phyloP scores from a whole-genome alignment of 1,140 invertebrate species.

The Cataglyphis hispanica region DNA sequence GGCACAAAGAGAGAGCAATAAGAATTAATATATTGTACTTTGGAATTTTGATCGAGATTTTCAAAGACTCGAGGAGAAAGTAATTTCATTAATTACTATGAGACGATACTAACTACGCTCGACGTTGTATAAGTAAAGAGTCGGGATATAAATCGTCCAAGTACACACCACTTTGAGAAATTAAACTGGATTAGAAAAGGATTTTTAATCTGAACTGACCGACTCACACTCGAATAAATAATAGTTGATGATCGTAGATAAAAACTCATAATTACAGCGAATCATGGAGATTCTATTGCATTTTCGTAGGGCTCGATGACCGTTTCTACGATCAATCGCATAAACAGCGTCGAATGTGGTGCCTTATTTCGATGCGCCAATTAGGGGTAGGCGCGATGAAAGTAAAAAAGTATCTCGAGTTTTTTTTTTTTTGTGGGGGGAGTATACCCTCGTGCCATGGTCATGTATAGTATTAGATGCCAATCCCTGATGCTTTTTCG shows the following conservation, averaged over 20 bases:
- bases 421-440: slow-evolving; percentile 1
- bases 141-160: slow-evolving; percentile 46
- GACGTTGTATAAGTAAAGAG: slow-evolving; percentile 27
- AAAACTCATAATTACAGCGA: background rate
- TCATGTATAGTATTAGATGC: background rate
- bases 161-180: background rate
- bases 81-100: slow-evolving; percentile 3
- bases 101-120: slow-evolving; percentile 22
- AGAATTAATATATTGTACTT: slow-evolving; percentile 48
- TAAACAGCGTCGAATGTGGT: slow-evolving; percentile 81
- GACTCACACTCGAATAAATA: slow-evolving; percentile 14
- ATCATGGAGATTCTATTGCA: slow-evolving; percentile 43
- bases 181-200: slow-evolving; percentile 8
- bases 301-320: slow-evolving; percentile 65
- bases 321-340: slow-evolving; percentile 73
- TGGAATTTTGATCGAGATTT: slow-evolving; percentile 21
- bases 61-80: slow-evolving; percentile 28
- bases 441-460: background rate
- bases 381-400: slow-evolving; percentile 77
- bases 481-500: slow-evolving; percentile 43
- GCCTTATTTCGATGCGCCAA: slow-evolving; percentile 83
- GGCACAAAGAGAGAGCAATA: slow-evolving; percentile 38
- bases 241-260: slow-evolving; percentile 43
- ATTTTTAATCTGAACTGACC: background rate
- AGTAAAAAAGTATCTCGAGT: slow-evolving; percentile 71